Base-by-base conservation (phyloP, 2,888 invertebrate species). In the Pegoplata infirma region DNA sequence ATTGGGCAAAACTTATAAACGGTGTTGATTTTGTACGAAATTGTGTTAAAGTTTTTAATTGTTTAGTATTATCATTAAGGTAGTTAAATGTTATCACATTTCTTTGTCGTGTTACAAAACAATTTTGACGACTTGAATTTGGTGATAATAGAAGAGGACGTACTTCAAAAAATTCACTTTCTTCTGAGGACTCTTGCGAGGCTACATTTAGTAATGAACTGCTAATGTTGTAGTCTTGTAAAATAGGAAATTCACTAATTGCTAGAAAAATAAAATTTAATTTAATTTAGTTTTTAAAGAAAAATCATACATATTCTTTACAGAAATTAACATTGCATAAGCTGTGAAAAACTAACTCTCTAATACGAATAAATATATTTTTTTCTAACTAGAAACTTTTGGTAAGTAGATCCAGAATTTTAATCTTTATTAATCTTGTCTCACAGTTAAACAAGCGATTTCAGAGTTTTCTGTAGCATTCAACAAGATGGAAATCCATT, bases 141-240 rank as follows among this genome's bases (percentile, higher is more conserved):
- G 66, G 0, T 75, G 81, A 3, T 68, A 21, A 6, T n/a, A 59
- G 5, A 1, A 86, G 40, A 0, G 84, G 83, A 23, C 80, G 25
- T 3, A 89, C 59, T 79, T 89, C 85, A 59, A 89, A 88, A 49
- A 89, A 82, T 81, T 89, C 89, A 36, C 76, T 81, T 7, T 73
- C 44, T 58, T 79, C 58, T 0, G 8, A 14, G 0, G 19, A 44
- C 46, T 49, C 36, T 2, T 44, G 19, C 21, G 56, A 32, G 0
- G 68, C 25, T 12, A 69, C n/a, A 3, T 46, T 49, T 1, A 7
- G 8, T 14, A 67, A 36, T n/a, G 17, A 67, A 28, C 19, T 32
- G 3, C 10, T 17, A 7, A 23, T 8, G 3, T 19, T 14, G 16
- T 32, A n/a, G 21, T 74, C 59, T 23, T 71, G 36, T 2, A 46